Base-by-base conservation (phyloP, 2,797 vertebrate genomes). In the Eulemur rubriventer region DNA sequence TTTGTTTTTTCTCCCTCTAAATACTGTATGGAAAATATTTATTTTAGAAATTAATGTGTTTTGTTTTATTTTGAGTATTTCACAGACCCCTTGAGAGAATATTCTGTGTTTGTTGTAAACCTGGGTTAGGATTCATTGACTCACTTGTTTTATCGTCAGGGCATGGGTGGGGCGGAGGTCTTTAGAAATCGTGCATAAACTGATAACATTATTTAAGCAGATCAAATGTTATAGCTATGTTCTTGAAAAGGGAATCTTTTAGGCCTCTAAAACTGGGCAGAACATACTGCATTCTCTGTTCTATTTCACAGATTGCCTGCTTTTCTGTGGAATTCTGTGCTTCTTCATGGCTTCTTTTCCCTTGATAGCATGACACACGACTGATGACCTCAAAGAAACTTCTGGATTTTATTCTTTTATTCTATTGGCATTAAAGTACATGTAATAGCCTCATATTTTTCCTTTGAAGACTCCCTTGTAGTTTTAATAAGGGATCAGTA, bases 351-450 rank as follows among this genome's bases (percentile, higher is more conserved):
- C 48, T 72, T 83, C 61, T 86, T 96, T 94, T 67, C 80, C 57
- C 73, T 91, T 90, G 41, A 89, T 75, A 94, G 46, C 35, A 57
- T 93, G 93, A 73, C 59, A 65, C 46, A 85, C 69, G 67, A 81
- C 50, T 85, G 41, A 80, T 96, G 89, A 85, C 16, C 9, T 84
- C 85, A 93, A 69, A 96, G 86, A 81, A 95, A 12, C 75, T 83
- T 96, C 76, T 95, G 90, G 84, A 73, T 87, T 97, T 92, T 94
- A 48, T 94, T 84, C 63, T 92, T 89, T 93, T 91, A 48, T 95
- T 95, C 59, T 95, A 0, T 65, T 96, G 89, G 55, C 30, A 63
- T 81, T 93, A 91, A 91, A 89, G n/a, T 69, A 35, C 59, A 76
- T 65, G 4, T 89, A 88, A 80, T 79, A 72, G n/a, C 43, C 61